Conservation (phyloP, 2,797 vertebrate genomes). For the Fratercula arctica region DNA sequence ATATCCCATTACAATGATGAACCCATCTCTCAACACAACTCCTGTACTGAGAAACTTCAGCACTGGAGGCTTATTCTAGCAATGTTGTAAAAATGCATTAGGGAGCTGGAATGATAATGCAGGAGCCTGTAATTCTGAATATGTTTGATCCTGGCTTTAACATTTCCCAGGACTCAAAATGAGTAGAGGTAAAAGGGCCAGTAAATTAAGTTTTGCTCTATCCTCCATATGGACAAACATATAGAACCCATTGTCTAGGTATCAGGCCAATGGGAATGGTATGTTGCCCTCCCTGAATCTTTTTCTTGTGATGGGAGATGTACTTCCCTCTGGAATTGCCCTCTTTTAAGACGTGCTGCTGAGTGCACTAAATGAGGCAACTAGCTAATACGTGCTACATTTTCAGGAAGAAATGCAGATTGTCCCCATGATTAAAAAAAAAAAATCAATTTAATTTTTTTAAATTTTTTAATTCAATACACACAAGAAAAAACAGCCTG, state of each 20-base stretch:
- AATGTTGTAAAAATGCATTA: slow-evolving; percentile 24
- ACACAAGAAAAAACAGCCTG: background rate
- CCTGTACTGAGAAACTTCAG: background rate
- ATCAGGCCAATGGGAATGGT: background rate
- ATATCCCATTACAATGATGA: background rate
- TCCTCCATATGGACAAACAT: background rate
- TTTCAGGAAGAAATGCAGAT: background rate
- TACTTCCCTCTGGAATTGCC: background rate
- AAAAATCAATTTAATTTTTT: background rate
- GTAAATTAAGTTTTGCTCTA: background rate
- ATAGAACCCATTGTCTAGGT: background rate
- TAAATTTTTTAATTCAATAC: background rate
- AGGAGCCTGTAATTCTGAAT: slow-evolving; percentile 41
- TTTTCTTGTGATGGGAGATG: background rate
- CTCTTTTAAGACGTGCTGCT: background rate
- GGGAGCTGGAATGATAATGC: slow-evolving; percentile 52
- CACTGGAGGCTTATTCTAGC: slow-evolving; percentile 52
- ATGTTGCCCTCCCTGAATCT: background rate
- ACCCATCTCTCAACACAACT: slow-evolving; percentile 49
- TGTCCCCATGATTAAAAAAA: background rate
- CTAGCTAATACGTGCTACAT: too few relatives aligned
- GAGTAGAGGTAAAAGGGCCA: background rate
- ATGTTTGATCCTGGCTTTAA: slow-evolving; percentile 51
- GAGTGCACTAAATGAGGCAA: background rate
- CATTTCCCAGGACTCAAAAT: background rate